Percentiles rank a stretch among this genome's conserved stretches.
These are phyloP conservation scores for Potamilus streckersoni DNA, from an alignment of 1,140 invertebrate species.

Conservation along the genomic window DNA sequence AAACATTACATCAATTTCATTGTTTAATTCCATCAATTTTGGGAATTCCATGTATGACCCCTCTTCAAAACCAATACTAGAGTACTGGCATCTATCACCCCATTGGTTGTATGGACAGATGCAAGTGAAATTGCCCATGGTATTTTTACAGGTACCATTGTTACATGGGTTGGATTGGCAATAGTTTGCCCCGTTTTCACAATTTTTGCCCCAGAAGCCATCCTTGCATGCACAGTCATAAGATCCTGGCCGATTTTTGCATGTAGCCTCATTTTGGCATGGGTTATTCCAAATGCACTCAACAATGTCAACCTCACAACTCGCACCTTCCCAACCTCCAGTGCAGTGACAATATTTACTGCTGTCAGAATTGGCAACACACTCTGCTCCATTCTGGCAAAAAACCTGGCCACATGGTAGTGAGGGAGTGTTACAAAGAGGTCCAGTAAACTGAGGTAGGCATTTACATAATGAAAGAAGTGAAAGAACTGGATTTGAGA, in stretches of 20 bases:
- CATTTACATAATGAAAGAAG: conserved; percentile 91
- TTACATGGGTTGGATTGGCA: conserved; percentile 50
- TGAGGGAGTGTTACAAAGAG: conserved; percentile 80
- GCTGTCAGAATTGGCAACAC: conserved; percentile 84
- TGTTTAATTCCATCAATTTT: conserved; percentile 84
- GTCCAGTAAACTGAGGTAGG: conserved; percentile 86
- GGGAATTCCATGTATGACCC: conserved; percentile 91
- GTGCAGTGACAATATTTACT: conserved; percentile 91
- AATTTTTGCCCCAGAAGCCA: conserved; percentile 87
- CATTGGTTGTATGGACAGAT: conserved; percentile 82
- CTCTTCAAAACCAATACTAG: conserved; percentile 88
- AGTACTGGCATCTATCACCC: conserved; percentile 89
- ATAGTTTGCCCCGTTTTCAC: conserved; percentile 67
- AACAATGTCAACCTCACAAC: conserved; percentile 92
- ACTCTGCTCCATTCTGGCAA: conserved; percentile 91
- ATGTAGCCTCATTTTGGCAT: conserved; percentile 66
- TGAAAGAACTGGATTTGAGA: conserved; percentile 93
- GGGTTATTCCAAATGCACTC: conserved; percentile 80
- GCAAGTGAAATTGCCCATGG: conserved; percentile 73
- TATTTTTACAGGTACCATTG: conserved; percentile 84
- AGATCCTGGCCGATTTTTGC: conserved; percentile 58
- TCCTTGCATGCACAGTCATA: conserved; percentile 88
- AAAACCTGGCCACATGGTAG: conserved; percentile 86
- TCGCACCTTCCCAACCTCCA: conserved; percentile 71
- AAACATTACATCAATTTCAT: conserved; percentile 84